Conservation (phyloP, 2,797 vertebrate species). For the Champsocephalus esox region DNA sequence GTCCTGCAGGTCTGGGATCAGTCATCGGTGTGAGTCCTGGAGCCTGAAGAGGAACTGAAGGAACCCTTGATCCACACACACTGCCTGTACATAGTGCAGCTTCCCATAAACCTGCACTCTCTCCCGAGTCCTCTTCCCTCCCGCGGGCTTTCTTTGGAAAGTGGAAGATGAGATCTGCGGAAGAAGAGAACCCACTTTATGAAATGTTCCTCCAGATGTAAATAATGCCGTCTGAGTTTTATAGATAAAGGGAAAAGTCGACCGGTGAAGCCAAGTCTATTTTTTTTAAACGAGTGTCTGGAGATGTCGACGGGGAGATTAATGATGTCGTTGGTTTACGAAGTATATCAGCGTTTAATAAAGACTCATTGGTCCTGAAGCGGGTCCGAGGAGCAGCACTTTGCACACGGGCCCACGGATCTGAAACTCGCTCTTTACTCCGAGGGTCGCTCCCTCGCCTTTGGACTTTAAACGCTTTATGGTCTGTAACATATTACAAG, state of each 20-base stretch:
- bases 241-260: conserved; percentile 81
- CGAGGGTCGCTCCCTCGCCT: too few relatives aligned
- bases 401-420: too few relatives aligned
- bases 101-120: conserved; percentile 58
- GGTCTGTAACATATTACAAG: conserved; percentile 73
- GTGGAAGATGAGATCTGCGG: conserved; percentile 27
- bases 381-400: conserved; percentile 43
- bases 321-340: conserved; percentile 47
- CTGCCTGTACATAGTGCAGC: conserved; percentile 75
- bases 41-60: conserved; percentile 44
- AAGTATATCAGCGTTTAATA: conserved; percentile 17
- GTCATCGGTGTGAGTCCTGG: conserved; percentile 93
- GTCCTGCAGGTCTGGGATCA: conserved; percentile 96
- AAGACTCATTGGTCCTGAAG: neutral
- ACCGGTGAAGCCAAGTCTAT: conserved; percentile 84
- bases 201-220: conserved; percentile 74
- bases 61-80: neutral
- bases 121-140: conserved; percentile 61
- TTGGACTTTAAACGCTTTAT: neutral
- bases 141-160: conserved; percentile 53
- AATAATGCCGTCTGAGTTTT: conserved; percentile 83
- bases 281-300: conserved; percentile 85
- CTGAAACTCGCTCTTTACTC: too few relatives aligned
- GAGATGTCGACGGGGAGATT: conserved; percentile 75
- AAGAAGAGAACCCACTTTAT: conserved; percentile 63